Conservation (phyloP, 2,888 invertebrate genomes). For the Kuschelorhynchus macadamiae region DNA sequence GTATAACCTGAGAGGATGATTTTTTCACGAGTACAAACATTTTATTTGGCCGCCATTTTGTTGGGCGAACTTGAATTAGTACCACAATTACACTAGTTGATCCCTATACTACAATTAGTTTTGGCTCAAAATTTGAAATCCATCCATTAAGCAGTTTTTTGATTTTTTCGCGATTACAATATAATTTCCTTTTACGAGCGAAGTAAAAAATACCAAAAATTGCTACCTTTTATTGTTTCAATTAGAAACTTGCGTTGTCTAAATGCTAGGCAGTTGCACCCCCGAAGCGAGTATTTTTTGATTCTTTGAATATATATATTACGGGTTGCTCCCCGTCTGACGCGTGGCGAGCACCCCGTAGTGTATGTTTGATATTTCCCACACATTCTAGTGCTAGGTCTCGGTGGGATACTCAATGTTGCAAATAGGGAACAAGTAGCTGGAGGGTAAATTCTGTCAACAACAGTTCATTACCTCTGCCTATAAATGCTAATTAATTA, state of each 20-base stretch:
- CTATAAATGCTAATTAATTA: conserved; percentile 36
- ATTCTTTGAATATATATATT: conserved; percentile 38
- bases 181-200: too few species aligned
- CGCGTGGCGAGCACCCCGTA: conserved; percentile 55
- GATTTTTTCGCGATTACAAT: too few species aligned
- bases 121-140: too few species aligned
- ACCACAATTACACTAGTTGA: too few species aligned
- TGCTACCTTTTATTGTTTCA: conserved; percentile 22
- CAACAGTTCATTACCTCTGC: conserved; percentile 29
- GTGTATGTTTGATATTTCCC: conserved; percentile 64
- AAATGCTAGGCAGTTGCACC: conserved; percentile 22
- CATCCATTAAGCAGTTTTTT: too few species aligned
- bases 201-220: too few species aligned
- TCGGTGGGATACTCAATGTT: conserved; percentile 52
- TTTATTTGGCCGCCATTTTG: too few species aligned
- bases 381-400: conserved; percentile 63
- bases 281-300: conserved; percentile 29
- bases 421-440: conserved; percentile 30
- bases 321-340: conserved; percentile 37
- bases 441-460: conserved; percentile 52
- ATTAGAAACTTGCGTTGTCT: conserved; percentile 32
- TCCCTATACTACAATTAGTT: too few species aligned
- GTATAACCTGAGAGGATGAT: too few species aligned
- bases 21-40: too few species aligned
- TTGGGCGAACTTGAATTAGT: too few species aligned